Conservation (phyloP, 1,140 invertebrate species). For the Aphelenchoides fujianensis region DNA sequence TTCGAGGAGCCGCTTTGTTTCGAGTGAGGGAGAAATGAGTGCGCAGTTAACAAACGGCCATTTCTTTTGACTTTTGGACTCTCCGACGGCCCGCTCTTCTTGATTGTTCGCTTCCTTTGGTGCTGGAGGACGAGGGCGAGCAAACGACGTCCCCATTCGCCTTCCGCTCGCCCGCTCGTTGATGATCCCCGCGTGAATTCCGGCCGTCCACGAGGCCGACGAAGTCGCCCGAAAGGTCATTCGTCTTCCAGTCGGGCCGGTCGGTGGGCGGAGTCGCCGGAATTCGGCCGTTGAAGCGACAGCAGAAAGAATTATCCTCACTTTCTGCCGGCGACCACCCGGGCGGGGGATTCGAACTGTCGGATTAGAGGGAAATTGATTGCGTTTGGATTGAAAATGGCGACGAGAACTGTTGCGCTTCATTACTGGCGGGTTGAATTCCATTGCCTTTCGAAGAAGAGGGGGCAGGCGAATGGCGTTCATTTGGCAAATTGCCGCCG, state of each 20-base stretch:
- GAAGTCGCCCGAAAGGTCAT: neutral
- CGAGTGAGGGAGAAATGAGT: too few species aligned
- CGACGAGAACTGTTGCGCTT: neutral
- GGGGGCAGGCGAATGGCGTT: neutral
- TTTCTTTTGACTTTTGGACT: too few species aligned
- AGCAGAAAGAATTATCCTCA: neutral
- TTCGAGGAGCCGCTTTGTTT: too few species aligned
- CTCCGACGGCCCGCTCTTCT: too few species aligned
- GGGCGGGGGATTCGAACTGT: neutral
- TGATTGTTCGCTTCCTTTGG: too few species aligned
- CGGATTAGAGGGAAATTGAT: neutral
- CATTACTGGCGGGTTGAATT: neutral
- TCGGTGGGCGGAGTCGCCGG: neutral
- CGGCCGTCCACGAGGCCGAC: neutral
- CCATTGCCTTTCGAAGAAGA: neutral
- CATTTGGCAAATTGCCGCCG: neutral
- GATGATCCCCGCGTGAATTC: slow-evolving; percentile 4
- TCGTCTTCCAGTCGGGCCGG: neutral
- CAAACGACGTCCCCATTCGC: too few species aligned
- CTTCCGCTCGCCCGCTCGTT: too few species aligned
- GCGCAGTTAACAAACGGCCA: too few species aligned
- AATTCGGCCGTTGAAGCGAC: neutral
- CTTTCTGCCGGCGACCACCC: neutral
- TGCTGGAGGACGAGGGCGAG: too few species aligned
- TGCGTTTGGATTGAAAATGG: neutral